A percentile compares a stretch with the other conserved stretches of the same genome.
phyloP scores from a whole-genome alignment of 2,113 vertebrate species.

The Oceanodroma tethys region DNA sequence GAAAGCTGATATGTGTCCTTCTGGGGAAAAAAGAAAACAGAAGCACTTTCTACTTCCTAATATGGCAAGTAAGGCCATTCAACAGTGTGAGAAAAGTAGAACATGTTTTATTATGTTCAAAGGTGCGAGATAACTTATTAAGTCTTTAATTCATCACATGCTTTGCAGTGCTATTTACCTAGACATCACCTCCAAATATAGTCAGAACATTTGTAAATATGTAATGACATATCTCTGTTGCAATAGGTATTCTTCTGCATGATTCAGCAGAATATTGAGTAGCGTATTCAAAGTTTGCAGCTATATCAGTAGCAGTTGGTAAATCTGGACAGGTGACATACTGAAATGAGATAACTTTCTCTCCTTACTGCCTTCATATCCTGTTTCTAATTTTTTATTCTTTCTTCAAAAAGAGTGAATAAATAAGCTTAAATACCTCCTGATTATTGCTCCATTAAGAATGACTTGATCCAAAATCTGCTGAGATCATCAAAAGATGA shows the following conservation, averaged over 20 bases:
- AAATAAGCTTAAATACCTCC: not conserved
- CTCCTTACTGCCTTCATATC: not conserved
- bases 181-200: not conserved
- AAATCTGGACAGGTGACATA: not conserved
- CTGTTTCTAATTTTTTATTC: not conserved
- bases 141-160: not conserved
- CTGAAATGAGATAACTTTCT: not conserved
- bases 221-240: not conserved
- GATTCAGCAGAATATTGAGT: not conserved
- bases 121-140: not conserved
- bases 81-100: not conserved
- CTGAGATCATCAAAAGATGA: not conserved
- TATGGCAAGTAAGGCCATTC: not conserved
- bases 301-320: fast-evolving
- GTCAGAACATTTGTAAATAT: not conserved
- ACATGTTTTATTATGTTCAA: not conserved
- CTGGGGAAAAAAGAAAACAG: not conserved
- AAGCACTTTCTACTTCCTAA: not conserved
- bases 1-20: not conserved
- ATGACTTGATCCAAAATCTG: not conserved
- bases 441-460: not conserved
- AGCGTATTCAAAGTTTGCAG: not conserved
- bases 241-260: not conserved
- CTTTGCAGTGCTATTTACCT: slow-evolving; percentile 7
- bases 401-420: not conserved